A percentile compares a stretch with the other conserved stretches of the same genome.
phyloP scores from a whole-genome alignment of 2,888 invertebrate species.

The Melinopterus prodromus region DNA sequence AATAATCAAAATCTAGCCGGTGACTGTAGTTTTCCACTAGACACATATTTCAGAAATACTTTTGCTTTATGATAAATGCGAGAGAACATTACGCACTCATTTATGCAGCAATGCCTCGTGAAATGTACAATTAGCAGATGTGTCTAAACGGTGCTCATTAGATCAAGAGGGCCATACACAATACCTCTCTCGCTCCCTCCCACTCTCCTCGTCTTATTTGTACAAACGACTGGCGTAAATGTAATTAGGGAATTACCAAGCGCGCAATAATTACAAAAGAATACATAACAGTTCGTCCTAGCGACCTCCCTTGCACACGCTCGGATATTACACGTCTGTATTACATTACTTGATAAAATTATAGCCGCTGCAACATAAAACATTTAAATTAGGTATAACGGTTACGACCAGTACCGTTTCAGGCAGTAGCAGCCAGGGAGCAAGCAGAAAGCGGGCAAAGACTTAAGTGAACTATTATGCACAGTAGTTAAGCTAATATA shows the following conservation, averaged over 20 bases:
- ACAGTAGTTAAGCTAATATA: constrained; percentile 42
- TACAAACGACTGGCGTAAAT: constrained; percentile 8
- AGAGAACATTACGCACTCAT: background rate
- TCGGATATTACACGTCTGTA: constrained; percentile 33
- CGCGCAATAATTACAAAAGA: constrained; percentile 35
- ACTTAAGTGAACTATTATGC: constrained; percentile 46
- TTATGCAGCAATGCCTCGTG: background rate
- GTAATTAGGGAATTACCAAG: constrained; percentile 23
- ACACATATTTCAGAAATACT: no score
- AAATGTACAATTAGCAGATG: background rate
- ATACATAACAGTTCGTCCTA: constrained; percentile 38
- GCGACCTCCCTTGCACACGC: constrained; percentile 27
- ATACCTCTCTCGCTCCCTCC: background rate
- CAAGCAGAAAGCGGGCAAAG: constrained; percentile 48
- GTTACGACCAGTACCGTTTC: constrained; percentile 33
- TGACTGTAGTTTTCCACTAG: no score
- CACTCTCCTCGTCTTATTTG: background rate
- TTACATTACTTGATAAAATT: constrained; percentile 39
- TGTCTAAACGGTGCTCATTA: constrained; percentile 4
- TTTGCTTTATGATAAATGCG: no score
- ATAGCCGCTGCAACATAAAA: constrained; percentile 38
- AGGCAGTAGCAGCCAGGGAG: constrained; percentile 35
- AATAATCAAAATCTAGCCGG: no score
- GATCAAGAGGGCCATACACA: background rate
- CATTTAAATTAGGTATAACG: constrained; percentile 40